Base-by-base conservation (phyloP, 2,797 vertebrate species). In the Discoglossus pictus region DNA sequence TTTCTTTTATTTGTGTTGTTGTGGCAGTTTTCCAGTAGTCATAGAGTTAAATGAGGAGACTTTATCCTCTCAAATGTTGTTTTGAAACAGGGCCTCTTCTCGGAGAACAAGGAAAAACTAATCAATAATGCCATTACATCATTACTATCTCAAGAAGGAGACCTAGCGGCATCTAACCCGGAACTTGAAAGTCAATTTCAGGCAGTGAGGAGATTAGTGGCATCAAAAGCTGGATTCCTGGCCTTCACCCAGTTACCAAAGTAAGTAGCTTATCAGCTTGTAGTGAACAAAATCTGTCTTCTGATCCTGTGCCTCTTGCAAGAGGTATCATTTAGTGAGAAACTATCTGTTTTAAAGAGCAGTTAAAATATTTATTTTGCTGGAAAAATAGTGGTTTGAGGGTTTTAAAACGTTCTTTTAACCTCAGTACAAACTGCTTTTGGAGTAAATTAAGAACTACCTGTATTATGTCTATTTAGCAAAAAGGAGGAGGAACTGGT, bases 61-160 rank as follows among this genome's bases (percentile, higher is more conserved):
- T n/a, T n/a, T n/a, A n/a, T n/a, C n/a, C n/a, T 38, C 70, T 74
- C 74, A 12, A 69, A 13, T 24, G 2, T 35, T 64, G 25, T 79
- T 43, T 38, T 68, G 78, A 54, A 54, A 59, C 47, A 99, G 97
- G 97, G 97, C 60, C 90, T 99, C 46, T 99, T 99, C 82, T 99
- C 97, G 1, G 97, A 99, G 90, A 99, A 99, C 87, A 99, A 99
- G 84, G 97, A 99, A 84, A 99, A 99, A 76, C 90, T 99, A 78
- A 99, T 99, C 79, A 98, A 94, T 90, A 98, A 98, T 56, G 95
- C 97, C 72, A 93, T 98, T 82, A 91, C 95, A 74, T 95, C 97
- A 23, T 86, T 99, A 38, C 78, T 99, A 2, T 94, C 91, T n/a
- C 97, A 98, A 78, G 97, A 99, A 73, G 86, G 89, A 2, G 97